phyloP scores from a whole-genome alignment of 2,888 invertebrate genomes.

The Ashinkailepas kermadecensis region DNA sequence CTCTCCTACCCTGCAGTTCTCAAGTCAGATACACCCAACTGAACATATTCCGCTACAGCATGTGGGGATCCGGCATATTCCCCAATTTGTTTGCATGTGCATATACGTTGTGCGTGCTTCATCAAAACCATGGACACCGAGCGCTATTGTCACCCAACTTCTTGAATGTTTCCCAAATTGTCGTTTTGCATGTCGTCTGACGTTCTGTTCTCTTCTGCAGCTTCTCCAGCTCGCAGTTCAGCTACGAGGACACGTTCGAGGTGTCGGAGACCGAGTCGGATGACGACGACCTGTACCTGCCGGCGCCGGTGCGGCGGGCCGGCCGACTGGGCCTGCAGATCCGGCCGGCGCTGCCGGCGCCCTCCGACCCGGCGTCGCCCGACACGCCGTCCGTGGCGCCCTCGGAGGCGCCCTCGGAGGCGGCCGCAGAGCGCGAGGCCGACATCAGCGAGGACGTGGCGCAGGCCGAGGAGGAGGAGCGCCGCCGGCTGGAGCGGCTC shows the following conservation, averaged over 20 bases:
- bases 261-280: conserved; percentile 28
- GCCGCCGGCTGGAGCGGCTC: conserved; percentile 33
- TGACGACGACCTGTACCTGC: conserved; percentile 25
- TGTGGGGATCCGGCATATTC: too few species aligned
- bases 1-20: too few species aligned
- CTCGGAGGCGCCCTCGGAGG: conserved; percentile 4
- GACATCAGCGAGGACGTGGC: conserved; percentile 11
- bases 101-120: too few species aligned
- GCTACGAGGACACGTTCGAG: conserved; percentile 13
- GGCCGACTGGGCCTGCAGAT: neutral
- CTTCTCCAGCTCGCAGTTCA: neutral
- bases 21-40: too few species aligned
- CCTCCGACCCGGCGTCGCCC: neutral
- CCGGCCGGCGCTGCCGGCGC: neutral
- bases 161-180: too few species aligned
- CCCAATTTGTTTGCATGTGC: too few species aligned
- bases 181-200: too few species aligned
- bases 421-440: neutral
- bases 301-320: neutral
- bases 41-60: too few species aligned
- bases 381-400: neutral
- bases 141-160: too few species aligned
- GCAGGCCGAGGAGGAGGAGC: neutral
- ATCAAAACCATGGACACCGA: too few species aligned
- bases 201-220: neutral